phyloP scores from a whole-genome alignment of 2,113 vertebrate genomes.

The Upupa epops region DNA sequence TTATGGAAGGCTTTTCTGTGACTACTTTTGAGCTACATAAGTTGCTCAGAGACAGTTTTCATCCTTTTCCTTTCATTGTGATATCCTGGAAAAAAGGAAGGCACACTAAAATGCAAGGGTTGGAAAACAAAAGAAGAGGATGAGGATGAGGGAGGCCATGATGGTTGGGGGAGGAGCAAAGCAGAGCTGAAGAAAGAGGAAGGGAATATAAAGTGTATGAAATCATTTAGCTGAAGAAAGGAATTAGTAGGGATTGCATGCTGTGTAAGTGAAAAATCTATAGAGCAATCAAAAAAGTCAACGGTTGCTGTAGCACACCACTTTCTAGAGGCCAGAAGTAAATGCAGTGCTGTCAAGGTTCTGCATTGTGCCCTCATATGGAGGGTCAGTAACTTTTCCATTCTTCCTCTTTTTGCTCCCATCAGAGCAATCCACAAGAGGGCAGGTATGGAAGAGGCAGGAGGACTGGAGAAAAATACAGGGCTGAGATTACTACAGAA shows the following conservation, averaged over 20 bases:
- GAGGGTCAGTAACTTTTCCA: background rate
- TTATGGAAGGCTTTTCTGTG: background rate
- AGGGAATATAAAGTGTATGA: background rate
- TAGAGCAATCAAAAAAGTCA: background rate
- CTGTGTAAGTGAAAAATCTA: background rate
- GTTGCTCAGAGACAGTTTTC: background rate
- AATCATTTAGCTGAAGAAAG: background rate
- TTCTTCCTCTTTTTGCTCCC: background rate
- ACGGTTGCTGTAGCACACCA: background rate
- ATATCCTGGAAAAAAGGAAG: background rate
- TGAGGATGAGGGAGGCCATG: background rate
- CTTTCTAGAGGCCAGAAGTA: background rate
- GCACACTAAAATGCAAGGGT: background rate
- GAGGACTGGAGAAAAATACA: background rate
- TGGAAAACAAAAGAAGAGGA: background rate
- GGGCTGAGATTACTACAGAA: background rate
- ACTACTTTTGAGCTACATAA: background rate
- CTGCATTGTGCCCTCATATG: background rate
- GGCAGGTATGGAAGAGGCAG: background rate
- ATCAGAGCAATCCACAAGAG: conserved; percentile 1
- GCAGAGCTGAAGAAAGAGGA: background rate
- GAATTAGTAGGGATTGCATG: background rate
- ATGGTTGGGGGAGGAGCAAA: background rate
- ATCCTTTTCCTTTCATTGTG: background rate
- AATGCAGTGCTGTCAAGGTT: background rate